Percentiles rank a stretch among this genome's conserved stretches.
Conservation (phyloP, 2,888 invertebrate species). For the Carterocephalus palaemon region DNA sequence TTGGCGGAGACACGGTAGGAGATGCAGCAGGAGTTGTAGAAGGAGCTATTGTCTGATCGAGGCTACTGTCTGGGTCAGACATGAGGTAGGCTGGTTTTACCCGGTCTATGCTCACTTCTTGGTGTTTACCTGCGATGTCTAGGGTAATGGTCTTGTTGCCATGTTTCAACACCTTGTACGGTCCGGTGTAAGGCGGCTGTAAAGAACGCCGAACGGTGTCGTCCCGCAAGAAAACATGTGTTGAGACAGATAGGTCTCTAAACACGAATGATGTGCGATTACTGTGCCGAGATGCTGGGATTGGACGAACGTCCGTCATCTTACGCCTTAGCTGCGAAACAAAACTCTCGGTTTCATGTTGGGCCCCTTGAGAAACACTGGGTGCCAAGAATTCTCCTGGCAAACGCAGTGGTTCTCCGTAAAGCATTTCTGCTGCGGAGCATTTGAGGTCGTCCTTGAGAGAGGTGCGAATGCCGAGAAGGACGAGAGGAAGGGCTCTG, state of each 20-base stretch:
- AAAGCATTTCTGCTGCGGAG: constrained; percentile 23
- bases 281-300: constrained; percentile 13
- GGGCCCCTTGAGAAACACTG: neutral
- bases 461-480: constrained; percentile 26
- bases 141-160: constrained; percentile 23
- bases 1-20: too few relatives aligned
- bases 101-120: constrained; percentile 29
- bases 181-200: constrained; percentile 22
- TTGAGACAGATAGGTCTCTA: constrained; percentile 27
- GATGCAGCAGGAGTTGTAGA: too few relatives aligned
- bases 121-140: constrained; percentile 19
- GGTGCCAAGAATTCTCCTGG: constrained; percentile 25
- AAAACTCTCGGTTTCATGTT: neutral
- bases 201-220: constrained; percentile 22
- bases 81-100: constrained; percentile 8
- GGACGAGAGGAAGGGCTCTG: constrained; percentile 23
- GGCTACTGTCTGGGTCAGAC: too few relatives aligned
- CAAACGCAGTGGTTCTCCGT: constrained; percentile 27
- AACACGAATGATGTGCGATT: constrained; percentile 26
- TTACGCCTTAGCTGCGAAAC: neutral
- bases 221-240: constrained; percentile 28
- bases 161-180: constrained; percentile 7
- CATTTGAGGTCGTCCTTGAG: constrained; percentile 27
- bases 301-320: too few relatives aligned
- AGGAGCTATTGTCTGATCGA: too few relatives aligned